Evolutionary conservation across 2,113 vertebrate species (phyloP), one percentile per base, ranked within the genome.

Genomic region (Ochotona curzoniae): DNA sequence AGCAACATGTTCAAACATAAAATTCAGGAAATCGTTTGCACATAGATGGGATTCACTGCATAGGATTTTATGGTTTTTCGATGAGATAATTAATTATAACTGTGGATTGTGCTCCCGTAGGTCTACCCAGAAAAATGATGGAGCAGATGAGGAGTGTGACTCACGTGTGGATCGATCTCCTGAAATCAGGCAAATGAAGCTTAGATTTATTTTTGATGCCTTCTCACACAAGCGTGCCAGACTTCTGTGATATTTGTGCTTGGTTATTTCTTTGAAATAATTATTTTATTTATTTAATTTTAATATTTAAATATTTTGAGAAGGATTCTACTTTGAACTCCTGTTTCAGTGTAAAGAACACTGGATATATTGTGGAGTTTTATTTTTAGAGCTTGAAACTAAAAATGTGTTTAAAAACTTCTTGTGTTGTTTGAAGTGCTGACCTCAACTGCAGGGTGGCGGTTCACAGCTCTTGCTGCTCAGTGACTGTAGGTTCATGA

Each of bases 181-280:
- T 0, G 98, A 99, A 60, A 96, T 97, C 93, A 98, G 98, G 99
- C 98, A 98, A 98, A 96, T 92, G 23, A 84, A 93, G 28, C 32
- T 94, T 86, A 83, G 57, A 61, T 94, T 95, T 90, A 35, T 61
- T 94, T 93, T 94, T 76, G 83, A 10, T 35, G 7, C 83, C 14
- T 92, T 57, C 57, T 47, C 80, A 35, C 54, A 67, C 35, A 82
- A 26, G 51, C 32, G 75, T 28, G 10, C 61, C 67, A 76, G 84
- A 76, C 26, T 84, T 81, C 26, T 83, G 61, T 80, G 38, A 35
- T 44, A n/a, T 90, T 82, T 18, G 63, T 85, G 30, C 57, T 79
- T 84, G 13, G 82, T 12, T 70, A 0, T 88, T 83, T 87, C 26
- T 69, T 90, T 80, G 30, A 87, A 73, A 73, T 83, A 79, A 47